Conservation (phyloP, 2,113 vertebrate species). For the Heliornis fulica region DNA sequence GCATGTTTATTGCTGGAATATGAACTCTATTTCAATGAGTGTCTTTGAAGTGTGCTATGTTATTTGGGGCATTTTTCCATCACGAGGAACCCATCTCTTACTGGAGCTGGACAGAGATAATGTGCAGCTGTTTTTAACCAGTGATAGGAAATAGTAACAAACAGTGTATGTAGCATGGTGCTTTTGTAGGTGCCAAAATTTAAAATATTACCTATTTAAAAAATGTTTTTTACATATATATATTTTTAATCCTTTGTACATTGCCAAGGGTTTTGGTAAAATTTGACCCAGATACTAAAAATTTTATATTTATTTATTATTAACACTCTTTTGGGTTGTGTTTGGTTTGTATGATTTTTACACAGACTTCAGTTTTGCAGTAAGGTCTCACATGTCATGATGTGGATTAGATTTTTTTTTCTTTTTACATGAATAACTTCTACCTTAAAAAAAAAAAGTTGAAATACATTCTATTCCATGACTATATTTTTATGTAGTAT, state of each 20-base stretch:
- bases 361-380: not conserved
- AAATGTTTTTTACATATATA: accelerated
- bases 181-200: not conserved
- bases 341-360: not conserved
- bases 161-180: not conserved
- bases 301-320: not conserved
- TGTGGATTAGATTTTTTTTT: not conserved
- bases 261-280: not conserved
- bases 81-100: not conserved
- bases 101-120: not conserved
- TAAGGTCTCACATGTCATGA: not conserved
- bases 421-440: not conserved
- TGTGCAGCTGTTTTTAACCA: not conserved
- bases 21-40: not conserved
- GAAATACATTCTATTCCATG: not conserved
- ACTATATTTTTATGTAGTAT: not conserved
- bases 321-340: not conserved
- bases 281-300: not conserved
- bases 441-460: not conserved
- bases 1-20: not conserved
- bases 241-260: not conserved
- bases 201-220: not conserved
- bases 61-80: not conserved
- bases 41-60: not conserved
- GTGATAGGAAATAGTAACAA: not conserved